phyloP scores from a whole-genome alignment of 2,797 vertebrate genomes.

The Propithecus perrieri region DNA sequence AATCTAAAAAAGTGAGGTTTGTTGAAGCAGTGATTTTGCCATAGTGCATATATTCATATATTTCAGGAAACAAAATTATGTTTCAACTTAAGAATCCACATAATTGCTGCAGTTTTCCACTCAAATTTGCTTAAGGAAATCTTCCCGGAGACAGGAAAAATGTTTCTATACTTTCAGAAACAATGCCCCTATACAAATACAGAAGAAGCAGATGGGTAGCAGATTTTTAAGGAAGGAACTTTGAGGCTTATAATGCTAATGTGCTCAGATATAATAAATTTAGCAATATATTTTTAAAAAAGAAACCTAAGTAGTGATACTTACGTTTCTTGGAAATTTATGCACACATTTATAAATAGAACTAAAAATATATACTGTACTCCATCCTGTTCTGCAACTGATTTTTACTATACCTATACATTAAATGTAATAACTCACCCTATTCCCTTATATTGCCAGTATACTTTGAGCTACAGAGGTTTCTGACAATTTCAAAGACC shows the following conservation, averaged over 20 bases:
- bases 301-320: constrained; percentile 36
- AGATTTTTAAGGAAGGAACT: constrained; percentile 69
- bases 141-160: background rate
- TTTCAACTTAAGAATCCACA: background rate
- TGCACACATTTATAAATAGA: constrained; percentile 55
- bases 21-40: background rate
- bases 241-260: constrained; percentile 59
- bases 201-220: constrained; percentile 66
- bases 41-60: background rate
- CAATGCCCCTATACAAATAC: constrained; percentile 45
- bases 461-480: constrained; percentile 1
- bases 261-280: constrained; percentile 47
- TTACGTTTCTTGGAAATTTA: constrained; percentile 55
- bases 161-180: constrained; percentile 49
- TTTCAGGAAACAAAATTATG: background rate
- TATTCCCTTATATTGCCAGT: background rate
- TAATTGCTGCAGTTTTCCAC: background rate
- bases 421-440: background rate
- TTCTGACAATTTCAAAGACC: constrained; percentile 55
- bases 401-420: background rate
- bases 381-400: background rate
- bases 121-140: background rate
- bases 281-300: constrained; percentile 30
- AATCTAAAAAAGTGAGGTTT: background rate
- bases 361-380: constrained; percentile 27